Base-by-base conservation (phyloP, 2,113 vertebrate genomes). In the Ahaetulla prasina region DNA sequence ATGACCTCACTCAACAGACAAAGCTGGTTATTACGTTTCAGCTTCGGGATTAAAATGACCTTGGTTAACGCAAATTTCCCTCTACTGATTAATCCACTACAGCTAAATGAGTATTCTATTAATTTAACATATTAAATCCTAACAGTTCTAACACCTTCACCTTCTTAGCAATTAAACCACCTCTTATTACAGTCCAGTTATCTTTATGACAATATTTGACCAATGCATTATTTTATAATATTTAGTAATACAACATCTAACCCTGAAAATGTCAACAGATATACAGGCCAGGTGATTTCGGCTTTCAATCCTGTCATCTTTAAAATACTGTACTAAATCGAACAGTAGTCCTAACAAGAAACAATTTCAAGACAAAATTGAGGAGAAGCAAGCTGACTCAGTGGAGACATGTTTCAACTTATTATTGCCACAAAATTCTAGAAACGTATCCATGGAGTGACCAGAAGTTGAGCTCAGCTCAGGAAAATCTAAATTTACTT, bases 271-370 rank as follows among this genome's bases (percentile, higher is more conserved):
- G 7, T 85, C 84, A 84, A 43, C 14, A 3, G 39, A 22, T 14
- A 50, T 91, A 4, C 47, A 91, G 54, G 86, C 45, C 92, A 94
- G 60, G 84, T 92, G 50, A 55, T 84, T 89, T 89, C 45, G 39
- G 90, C 14, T 84, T 87, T 39, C 27, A 35, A 35, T 90, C 14
- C 47, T 60, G 68, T 68, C 45, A 63, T 84, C 80, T 74, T 80
- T 53, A 88, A 45, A 80, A 84, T 88, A 91, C 16, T n/a, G 35
- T 50, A 74, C 39, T 85, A 88, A 87, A 80, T 91, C 20, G 63
- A 47, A 92, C n/a, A 30, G 85, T n/a, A 53, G 91, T 85, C 49
- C 52, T 8, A 60, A 93, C 25, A 18, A 89, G 85, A 35, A 50
- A 89, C 30, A 23, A 22, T 91, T 20, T 52, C 23, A 91, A 68